Evolutionary conservation across 2,888 invertebrate genomes (phyloP).

Genomic region (Thecocarcelia acutangulata): DNA sequence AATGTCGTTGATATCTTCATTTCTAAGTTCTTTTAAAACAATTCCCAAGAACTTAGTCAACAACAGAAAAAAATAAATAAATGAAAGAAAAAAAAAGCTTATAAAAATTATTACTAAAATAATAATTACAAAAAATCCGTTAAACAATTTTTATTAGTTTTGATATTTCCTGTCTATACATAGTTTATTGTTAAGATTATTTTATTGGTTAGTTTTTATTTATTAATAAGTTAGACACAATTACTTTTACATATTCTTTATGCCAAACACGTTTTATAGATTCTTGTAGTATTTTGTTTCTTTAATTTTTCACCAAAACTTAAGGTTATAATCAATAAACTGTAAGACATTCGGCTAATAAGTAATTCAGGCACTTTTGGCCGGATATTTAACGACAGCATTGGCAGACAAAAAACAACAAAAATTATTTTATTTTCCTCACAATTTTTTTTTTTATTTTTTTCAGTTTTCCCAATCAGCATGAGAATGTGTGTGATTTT

Average conservation of each 20-base stretch:
- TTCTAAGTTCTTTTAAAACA: no score
- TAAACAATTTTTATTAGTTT: conserved; percentile 29
- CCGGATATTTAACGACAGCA: conserved; percentile 43
- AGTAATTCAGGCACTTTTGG: conserved; percentile 18
- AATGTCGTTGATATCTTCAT: no score
- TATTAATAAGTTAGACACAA: neutral
- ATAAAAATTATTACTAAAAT: neutral
- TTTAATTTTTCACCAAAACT: conserved; percentile 23
- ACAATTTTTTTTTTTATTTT: neutral
- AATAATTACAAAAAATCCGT: conserved; percentile 2
- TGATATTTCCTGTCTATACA: conserved; percentile 43
- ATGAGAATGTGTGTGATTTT: no score
- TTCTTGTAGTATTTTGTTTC: conserved; percentile 45
- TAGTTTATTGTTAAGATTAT: conserved; percentile 19
- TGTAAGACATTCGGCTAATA: conserved; percentile 24
- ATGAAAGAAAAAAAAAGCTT: no score
- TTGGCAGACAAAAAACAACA: neutral
- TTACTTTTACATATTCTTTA: neutral
- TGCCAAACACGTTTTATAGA: conserved; percentile 35
- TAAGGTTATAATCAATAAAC: conserved; percentile 12
- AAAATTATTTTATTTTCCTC: conserved; percentile 33
- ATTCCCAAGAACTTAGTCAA: no score
- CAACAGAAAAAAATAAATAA: no score
- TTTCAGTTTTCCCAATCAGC: neutral
- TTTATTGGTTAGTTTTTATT: no score